These are phyloP conservation scores for Andinoacara biseriatus DNA, from an alignment of 2,113 vertebrate genomes.

Conservation along the genomic window DNA sequence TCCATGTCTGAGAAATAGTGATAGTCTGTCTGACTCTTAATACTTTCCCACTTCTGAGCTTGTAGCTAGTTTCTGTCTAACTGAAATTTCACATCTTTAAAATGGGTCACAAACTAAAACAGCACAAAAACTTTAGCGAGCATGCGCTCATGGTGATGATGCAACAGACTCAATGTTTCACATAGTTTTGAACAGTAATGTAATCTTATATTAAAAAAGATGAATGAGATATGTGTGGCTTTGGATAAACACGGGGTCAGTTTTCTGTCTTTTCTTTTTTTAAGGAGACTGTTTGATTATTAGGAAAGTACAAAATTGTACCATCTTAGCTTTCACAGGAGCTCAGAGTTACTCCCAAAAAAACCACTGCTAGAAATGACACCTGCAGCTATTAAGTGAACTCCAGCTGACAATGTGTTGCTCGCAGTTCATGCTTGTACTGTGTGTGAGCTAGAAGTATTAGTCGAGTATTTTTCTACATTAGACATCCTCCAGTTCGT, in stretches of 20 bases:
- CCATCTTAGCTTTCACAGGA: neutral
- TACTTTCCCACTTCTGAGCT: neutral
- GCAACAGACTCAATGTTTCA: constrained; percentile 1
- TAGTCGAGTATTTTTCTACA: too few species aligned
- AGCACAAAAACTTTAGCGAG: too few species aligned
- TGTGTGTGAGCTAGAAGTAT: too few species aligned
- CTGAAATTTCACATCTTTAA: neutral
- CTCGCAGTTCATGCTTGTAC: neutral
- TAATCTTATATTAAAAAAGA: neutral
- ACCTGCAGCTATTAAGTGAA: too few species aligned
- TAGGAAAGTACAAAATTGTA: neutral
- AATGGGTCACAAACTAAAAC: too few species aligned
- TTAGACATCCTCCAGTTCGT: too few species aligned
- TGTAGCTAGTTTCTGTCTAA: neutral
- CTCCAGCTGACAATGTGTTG: neutral
- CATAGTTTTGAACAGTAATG: neutral
- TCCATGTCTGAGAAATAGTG: neutral
- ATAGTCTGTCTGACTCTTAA: constrained; percentile 4
- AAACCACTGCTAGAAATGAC: too few species aligned
- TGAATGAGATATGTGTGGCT: neutral
- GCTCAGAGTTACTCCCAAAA: neutral
- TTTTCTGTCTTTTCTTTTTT: neutral
- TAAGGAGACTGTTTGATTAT: neutral
- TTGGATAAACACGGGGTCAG: neutral
- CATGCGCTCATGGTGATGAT: neutral